These are phyloP conservation scores for Salarias fasciatus DNA, from an alignment of 2,797 vertebrate species.

Conservation along the genomic window DNA sequence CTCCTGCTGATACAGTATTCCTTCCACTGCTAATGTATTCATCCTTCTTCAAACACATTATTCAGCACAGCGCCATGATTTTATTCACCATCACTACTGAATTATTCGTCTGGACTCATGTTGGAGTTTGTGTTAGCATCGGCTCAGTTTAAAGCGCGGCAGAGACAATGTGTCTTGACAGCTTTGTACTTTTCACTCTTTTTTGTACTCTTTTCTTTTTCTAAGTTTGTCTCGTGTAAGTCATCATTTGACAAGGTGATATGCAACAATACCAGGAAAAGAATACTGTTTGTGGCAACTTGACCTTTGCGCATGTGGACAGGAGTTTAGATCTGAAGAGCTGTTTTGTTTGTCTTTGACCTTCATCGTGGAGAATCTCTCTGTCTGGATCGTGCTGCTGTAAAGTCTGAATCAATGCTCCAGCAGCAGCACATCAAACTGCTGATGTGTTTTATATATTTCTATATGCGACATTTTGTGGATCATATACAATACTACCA, in stretches of 20 bases:
- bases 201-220: neutral
- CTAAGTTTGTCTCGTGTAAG: neutral
- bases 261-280: slow-evolving; percentile 1
- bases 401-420: slow-evolving; percentile 4
- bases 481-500: neutral
- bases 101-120: neutral
- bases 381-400: slow-evolving; percentile 6
- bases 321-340: slow-evolving; percentile 23
- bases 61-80: neutral
- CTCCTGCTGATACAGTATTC: slow-evolving; percentile 11
- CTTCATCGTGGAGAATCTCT: slow-evolving; percentile 21
- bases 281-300: slow-evolving; percentile 3
- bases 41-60: slow-evolving; percentile 3
- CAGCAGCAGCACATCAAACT: slow-evolving; percentile 1
- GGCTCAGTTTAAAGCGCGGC: slow-evolving; percentile 1
- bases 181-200: neutral
- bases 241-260: slow-evolving; percentile 11
- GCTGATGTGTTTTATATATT: slow-evolving; percentile 4
- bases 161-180: neutral
- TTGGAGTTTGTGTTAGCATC: neutral
- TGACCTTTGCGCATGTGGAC: slow-evolving; percentile 43
- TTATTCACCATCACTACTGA: neutral
- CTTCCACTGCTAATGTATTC: slow-evolving; percentile 2
- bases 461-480: neutral
- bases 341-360: slow-evolving; percentile 35